Percentiles rank a stretch among this genome's conserved stretches.
phyloP scores from a whole-genome alignment of 2,113 vertebrate species.

The Gnathonemus longibarbis region DNA sequence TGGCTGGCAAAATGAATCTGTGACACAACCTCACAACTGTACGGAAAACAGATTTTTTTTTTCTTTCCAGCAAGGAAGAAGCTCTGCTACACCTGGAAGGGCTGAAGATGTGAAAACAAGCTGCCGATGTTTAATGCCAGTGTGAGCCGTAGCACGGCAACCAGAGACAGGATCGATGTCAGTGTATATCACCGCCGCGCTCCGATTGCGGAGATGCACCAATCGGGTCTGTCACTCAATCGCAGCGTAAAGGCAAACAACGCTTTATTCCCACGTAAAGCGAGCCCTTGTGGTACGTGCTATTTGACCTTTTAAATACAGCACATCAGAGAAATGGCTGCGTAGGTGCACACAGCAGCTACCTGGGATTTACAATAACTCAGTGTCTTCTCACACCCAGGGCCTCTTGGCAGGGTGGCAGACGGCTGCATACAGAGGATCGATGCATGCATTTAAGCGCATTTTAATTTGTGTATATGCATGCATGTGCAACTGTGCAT shows the following conservation, averaged over 20 bases:
- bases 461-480: neutral
- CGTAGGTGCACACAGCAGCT: neutral
- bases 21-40: neutral
- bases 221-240: neutral
- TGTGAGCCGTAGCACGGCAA: neutral
- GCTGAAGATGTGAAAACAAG: neutral
- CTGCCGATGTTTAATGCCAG: neutral
- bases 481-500: neutral
- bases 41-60: neutral
- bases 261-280: neutral
- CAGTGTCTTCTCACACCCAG: neutral
- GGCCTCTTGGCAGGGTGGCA: neutral
- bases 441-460: neutral
- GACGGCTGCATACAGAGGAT: neutral
- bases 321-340: neutral
- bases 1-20: neutral
- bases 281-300: neutral
- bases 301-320: neutral
- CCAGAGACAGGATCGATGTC: slow-evolving; percentile 4
- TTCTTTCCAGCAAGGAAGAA: neutral
- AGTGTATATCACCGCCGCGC: neutral
- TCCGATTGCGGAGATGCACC: neutral
- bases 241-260: neutral
- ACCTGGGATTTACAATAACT: neutral
- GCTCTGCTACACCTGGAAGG: neutral